Percentiles rank a stretch among this genome's conserved stretches.
Conservation (phyloP, 2,888 invertebrate species). For the Gnatocerus cornutus region DNA sequence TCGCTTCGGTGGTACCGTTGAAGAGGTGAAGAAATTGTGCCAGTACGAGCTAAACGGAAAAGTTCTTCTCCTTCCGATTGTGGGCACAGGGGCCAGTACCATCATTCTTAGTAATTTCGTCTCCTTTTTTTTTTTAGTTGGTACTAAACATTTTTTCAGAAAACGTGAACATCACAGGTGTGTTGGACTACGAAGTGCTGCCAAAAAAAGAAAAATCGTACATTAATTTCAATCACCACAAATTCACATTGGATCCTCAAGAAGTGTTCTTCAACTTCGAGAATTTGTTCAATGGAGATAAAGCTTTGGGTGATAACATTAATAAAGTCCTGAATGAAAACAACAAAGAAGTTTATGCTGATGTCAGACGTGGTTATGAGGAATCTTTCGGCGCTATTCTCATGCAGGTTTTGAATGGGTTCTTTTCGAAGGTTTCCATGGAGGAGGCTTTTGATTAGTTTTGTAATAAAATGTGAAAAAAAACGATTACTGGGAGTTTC, state of each 20-base stretch:
- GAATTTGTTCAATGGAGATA: slow-evolving; percentile 73
- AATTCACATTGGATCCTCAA: slow-evolving; percentile 75
- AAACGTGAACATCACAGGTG: not conserved
- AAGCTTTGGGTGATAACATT: slow-evolving; percentile 50
- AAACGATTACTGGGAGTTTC: too few species aligned
- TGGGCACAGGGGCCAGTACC: slow-evolving; percentile 7
- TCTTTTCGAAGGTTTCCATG: slow-evolving; percentile 13
- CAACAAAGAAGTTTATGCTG: slow-evolving; percentile 55
- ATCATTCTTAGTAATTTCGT: slow-evolving; percentile 9
- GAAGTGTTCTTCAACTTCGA: slow-evolving; percentile 76
- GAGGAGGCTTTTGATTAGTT: slow-evolving; percentile 27
- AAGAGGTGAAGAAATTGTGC: slow-evolving; percentile 9
- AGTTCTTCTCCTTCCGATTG: slow-evolving; percentile 18
- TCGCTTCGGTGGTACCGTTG: not conserved
- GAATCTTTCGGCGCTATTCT: slow-evolving; percentile 66
- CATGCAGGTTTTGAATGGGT: not conserved
- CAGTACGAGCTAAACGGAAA: slow-evolving; percentile 22
- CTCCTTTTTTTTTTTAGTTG: not conserved
- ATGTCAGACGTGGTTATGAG: slow-evolving; percentile 77
- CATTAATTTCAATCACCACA: not conserved
- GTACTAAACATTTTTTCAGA: slow-evolving; percentile 7
- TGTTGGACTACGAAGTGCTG: not conserved
- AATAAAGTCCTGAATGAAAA: slow-evolving; percentile 59
- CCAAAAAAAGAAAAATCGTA: not conserved
- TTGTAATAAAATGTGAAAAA: too few species aligned